Conservation (phyloP, 2,113 vertebrate genomes). For the Scartelaos histophorus region DNA sequence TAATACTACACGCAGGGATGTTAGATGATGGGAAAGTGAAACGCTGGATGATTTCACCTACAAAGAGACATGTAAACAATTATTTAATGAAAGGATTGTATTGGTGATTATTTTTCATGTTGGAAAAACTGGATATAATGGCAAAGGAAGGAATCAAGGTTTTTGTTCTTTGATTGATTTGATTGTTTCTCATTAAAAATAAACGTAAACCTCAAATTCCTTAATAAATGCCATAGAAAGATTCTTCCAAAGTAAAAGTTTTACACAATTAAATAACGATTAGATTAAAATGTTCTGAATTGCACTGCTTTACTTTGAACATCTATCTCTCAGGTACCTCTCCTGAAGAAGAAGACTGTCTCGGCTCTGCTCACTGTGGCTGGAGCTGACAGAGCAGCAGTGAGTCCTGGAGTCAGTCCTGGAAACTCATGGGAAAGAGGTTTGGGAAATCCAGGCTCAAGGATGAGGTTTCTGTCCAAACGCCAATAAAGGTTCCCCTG, state of each 20-base stretch:
- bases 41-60: slow-evolving; percentile 85
- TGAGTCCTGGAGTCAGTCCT: slow-evolving; percentile 83
- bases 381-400: slow-evolving; percentile 80
- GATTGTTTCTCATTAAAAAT: too few relatives aligned
- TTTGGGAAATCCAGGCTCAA: slow-evolving; percentile 85
- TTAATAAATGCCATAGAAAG: too few relatives aligned
- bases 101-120: too few relatives aligned
- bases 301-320: neutral
- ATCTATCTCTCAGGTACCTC: slow-evolving; percentile 65
- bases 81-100: neutral
- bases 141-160: too few relatives aligned
- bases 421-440: slow-evolving; percentile 84
- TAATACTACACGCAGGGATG: slow-evolving; percentile 68
- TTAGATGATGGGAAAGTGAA: slow-evolving; percentile 81
- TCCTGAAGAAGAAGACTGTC: slow-evolving; percentile 89
- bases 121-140: too few relatives aligned
- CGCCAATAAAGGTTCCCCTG: slow-evolving; percentile 88
- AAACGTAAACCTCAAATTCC: too few relatives aligned
- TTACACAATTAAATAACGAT: too few relatives aligned
- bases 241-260: too few relatives aligned
- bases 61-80: neutral
- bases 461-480: slow-evolving; percentile 79
- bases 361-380: slow-evolving; percentile 80
- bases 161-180: too few relatives aligned
- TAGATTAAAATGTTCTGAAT: too few relatives aligned